These are phyloP conservation scores for Mesoligia furuncula DNA, from an alignment of 2,888 invertebrate species.

Conservation along the genomic window DNA sequence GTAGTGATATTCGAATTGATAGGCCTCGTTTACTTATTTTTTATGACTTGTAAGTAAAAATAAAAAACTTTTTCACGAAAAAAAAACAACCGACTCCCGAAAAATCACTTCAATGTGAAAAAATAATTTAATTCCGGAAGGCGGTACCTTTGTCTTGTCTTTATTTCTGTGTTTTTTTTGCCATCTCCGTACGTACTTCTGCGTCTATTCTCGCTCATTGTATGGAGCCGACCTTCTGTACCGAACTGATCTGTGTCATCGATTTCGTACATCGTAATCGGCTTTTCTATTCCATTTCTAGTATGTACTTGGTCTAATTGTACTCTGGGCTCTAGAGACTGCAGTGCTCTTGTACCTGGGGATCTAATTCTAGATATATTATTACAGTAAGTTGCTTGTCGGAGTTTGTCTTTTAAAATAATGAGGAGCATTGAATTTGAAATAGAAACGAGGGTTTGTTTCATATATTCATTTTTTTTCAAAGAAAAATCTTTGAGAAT, in stretches of 20 bases:
- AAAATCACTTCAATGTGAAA: background rate
- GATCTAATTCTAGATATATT: constrained; percentile 47
- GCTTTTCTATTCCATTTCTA: constrained; percentile 78
- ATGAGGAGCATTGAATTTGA: background rate
- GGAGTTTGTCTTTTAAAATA: constrained; percentile 47
- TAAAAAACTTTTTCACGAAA: background rate
- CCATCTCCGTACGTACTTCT: background rate
- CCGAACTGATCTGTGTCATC: constrained; percentile 22
- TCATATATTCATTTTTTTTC: background rate
- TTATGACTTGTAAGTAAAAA: no score
- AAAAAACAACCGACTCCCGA: background rate
- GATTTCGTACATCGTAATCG: constrained; percentile 73
- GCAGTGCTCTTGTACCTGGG: constrained; percentile 43
- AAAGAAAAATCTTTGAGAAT: background rate
- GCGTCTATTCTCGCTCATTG: background rate
- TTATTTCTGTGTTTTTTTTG: background rate
- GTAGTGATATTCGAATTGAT: no score
- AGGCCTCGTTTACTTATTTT: no score
- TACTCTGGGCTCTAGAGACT: constrained; percentile 67
- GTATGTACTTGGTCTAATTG: constrained; percentile 73
- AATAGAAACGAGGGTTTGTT: background rate
- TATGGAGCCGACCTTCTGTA: constrained; percentile 1
- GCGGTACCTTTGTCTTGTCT: background rate
- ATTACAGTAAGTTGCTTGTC: constrained; percentile 31
- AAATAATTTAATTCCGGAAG: background rate